Percentiles rank a stretch among this genome's conserved stretches.
phyloP scores from a whole-genome alignment of 2,888 invertebrate genomes.

The Scaptomyza caliginosa region DNA sequence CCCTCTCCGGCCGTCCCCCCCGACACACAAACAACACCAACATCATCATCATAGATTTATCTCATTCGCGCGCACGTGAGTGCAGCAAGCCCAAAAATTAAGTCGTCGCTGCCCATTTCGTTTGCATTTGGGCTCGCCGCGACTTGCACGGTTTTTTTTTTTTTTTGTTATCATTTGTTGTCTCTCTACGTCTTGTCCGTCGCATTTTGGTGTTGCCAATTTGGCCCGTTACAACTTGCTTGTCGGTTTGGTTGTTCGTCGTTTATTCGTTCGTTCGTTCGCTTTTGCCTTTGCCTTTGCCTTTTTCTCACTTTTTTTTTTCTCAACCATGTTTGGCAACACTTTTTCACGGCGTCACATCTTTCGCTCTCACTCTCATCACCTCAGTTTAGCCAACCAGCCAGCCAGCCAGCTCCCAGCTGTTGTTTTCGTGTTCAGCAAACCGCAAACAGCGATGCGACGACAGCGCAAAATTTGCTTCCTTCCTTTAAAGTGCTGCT shows the following conservation, averaged over 20 bases:
- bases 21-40: too few species aligned
- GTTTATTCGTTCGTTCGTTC: neutral
- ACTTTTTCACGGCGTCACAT: slow-evolving; percentile 37
- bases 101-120: slow-evolving; percentile 57
- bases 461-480: slow-evolving; percentile 43
- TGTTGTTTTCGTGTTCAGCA: slow-evolving; percentile 49
- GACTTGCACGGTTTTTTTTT: slow-evolving; percentile 18
- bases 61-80: slow-evolving; percentile 76
- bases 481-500: slow-evolving; percentile 44
- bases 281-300: slow-evolving; percentile 24
- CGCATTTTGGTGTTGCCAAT: slow-evolving; percentile 41
- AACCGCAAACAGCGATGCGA: slow-evolving; percentile 46
- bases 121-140: slow-evolving; percentile 25
- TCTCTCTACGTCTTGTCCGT: slow-evolving; percentile 19
- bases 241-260: slow-evolving; percentile 11
- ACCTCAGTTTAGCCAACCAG: slow-evolving; percentile 2
- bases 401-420: slow-evolving; percentile 27
- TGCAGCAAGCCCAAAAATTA: slow-evolving; percentile 65
- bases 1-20: neutral
- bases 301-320: slow-evolving; percentile 32
- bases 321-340: slow-evolving; percentile 52
- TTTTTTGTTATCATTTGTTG: slow-evolving; percentile 53
- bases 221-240: slow-evolving; percentile 45
- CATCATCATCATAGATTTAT: slow-evolving; percentile 75
- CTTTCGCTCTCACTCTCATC: slow-evolving; percentile 47